phyloP scores from a whole-genome alignment of 2,113 vertebrate genomes.

The Rhineura floridana region DNA sequence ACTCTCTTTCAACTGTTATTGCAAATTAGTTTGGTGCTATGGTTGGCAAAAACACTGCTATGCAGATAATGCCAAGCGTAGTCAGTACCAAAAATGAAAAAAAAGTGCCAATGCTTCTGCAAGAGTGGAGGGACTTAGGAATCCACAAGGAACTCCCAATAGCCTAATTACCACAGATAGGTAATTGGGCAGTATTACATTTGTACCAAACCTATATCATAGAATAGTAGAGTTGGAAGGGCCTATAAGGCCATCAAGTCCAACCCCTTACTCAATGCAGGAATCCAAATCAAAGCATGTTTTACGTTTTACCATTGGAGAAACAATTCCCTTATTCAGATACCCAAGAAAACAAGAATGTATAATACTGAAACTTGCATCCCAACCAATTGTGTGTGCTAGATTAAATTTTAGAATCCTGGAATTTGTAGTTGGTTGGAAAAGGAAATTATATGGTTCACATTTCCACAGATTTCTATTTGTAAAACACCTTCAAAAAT shows the following conservation, averaged over 20 bases:
- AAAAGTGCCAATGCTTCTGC: not conserved
- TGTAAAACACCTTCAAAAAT: not conserved
- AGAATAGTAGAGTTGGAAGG: too few species aligned
- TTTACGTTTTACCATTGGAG: not conserved
- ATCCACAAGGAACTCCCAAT: not conserved
- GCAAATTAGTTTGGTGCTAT: not conserved
- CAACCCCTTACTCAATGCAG: too few species aligned
- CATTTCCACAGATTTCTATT: not conserved
- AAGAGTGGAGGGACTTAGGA: not conserved
- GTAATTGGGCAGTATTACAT: not conserved
- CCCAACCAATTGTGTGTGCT: not conserved
- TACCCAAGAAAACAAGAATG: not conserved
- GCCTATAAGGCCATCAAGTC: too few species aligned
- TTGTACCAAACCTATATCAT: too few species aligned
- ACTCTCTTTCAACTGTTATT: not conserved
- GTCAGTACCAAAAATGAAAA: not conserved
- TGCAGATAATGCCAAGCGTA: not conserved
- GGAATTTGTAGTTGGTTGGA: not conserved
- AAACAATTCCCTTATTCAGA: not conserved
- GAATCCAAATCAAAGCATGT: too few species aligned
- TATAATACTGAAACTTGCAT: not conserved
- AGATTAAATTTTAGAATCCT: not conserved
- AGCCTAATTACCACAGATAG: not conserved
- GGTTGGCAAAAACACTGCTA: not conserved
- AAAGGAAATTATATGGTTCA: not conserved